Evolutionary conservation across 2,113 vertebrate species (phyloP), one percentile per base, ranked within the genome.

Genomic region (Anolis carolinensis): DNA sequence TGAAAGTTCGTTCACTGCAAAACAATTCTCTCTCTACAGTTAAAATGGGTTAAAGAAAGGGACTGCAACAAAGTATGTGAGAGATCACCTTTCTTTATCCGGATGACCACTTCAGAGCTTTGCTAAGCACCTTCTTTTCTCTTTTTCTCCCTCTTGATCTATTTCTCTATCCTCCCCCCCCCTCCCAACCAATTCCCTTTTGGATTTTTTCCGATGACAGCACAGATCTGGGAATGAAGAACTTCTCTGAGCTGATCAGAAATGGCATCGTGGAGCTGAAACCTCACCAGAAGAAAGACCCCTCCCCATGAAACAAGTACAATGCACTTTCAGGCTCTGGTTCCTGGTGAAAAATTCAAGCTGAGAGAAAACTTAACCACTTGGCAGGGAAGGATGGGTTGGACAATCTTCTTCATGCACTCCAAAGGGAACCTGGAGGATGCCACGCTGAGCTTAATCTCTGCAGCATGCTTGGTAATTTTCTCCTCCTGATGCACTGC

Each of bases 401-500:
- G 95, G 94, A 95, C 95, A 92, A 94, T 95, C 93, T 93, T 93
- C 88, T 94, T 93, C 88, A 92, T 85, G 89, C 90, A 0, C 92
- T 95, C 91, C 79, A 95, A 83, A 91, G 91, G 93, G 92, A 96
- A 95, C 95, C 93, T 95, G 95, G 91, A 93, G 92, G 88, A 93
- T 93, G 88, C 94, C 93, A 94, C 92, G 86, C 96, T 95, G 95
- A 96, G 96, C 92, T 94, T 92, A 89, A 94, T 96, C 94, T 93
- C 95, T 94, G 94, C 97, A 96, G 97, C 97, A 97, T 97, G 97
- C 96, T 96, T 94, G 94, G 95, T 97, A 97, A 96, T 96, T 94
- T 96, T 95, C 95, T 98, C 97, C 96, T 98, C 98, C 98, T 98
- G 98, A 99, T 98, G 97, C 97, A 97, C 94, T 98, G 97, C 96